Base-by-base conservation (phyloP, 2,888 invertebrate species). In the Eupithecia subumbrata region DNA sequence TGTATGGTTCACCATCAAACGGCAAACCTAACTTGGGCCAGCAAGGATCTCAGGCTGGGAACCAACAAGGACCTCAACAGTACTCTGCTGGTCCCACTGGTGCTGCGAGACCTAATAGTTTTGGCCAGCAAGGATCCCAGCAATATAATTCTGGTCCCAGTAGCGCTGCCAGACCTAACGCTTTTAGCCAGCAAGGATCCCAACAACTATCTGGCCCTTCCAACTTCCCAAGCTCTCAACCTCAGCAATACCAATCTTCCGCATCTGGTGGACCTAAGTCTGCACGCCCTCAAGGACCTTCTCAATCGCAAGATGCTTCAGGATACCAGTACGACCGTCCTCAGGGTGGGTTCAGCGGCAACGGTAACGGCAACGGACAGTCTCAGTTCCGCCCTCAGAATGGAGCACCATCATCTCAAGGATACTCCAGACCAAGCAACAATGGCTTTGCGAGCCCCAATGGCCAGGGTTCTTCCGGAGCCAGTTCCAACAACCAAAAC, bases 281-380 rank as follows among this genome's bases (percentile, higher is more conserved):
- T 71, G 5, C 78, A 69, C 76, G 78, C 12, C 79, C 78, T 3
- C 81, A 85, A 72, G 84, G 83, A 63, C 64, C 80, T 60, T 80
- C 78, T 43, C 81, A 80, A 68, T 67, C 75, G 34, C 81, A 82
- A 76, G 83, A 82, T 72, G 82, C 84, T 45, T 81, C 83, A 40
- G 87, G 87, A 71, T 87, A 87, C 72, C 79, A 87, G 30, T 87
- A 87, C 73, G 79, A 84, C 72, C 82, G 75, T 16, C 88, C 89
- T 34, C 84, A 84, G 56, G 73, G 78, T 43, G 73, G 82, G 79
- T 72, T 81, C 79, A 72, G 74, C 70, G 37, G 68, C 43, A 69
- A 72, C 30, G 52, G 43, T 5, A 73, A 67, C 66, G 48, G 48
- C 16, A 76, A 72, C 40, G 71, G 73, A 4, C 56, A 76, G 16